Conservation (phyloP, 1,140 invertebrate species). For the Drosophila cardini region DNA sequence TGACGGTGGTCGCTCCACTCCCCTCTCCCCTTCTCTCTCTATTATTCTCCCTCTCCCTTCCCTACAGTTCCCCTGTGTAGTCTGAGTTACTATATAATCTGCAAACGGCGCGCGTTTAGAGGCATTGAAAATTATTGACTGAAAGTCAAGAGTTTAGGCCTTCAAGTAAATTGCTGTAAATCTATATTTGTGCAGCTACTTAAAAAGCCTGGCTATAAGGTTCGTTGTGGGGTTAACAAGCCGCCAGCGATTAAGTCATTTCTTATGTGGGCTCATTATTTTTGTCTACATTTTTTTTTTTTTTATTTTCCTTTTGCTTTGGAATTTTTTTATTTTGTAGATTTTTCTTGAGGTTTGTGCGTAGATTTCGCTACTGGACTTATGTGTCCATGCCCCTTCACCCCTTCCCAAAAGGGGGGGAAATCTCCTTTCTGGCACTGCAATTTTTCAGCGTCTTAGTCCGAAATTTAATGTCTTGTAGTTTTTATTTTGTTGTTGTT, state of each 20-base stretch:
- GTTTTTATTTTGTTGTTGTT: neutral
- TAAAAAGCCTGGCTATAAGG: slow-evolving; percentile 52
- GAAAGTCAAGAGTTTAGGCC: slow-evolving; percentile 63
- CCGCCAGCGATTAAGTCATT: slow-evolving; percentile 82
- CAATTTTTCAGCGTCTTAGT: slow-evolving; percentile 68
- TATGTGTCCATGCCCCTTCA: slow-evolving; percentile 19
- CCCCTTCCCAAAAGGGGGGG: neutral
- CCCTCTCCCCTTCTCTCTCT: too few relatives aligned
- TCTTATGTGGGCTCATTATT: slow-evolving; percentile 79
- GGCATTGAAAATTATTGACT: slow-evolving; percentile 75
- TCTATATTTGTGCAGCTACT: slow-evolving; percentile 82
- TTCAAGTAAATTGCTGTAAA: slow-evolving; percentile 79
- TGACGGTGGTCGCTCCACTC: slow-evolving; percentile 70
- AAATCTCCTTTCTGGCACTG: slow-evolving; percentile 22
- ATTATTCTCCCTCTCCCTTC: too few relatives aligned
- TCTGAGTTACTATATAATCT: slow-evolving; percentile 62
- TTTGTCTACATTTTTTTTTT: slow-evolving; percentile 32
- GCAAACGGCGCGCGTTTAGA: slow-evolving; percentile 62
- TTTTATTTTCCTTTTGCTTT: too few relatives aligned
- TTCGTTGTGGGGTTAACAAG: slow-evolving; percentile 70
- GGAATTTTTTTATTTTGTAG: slow-evolving; percentile 12
- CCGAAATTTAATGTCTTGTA: slow-evolving; percentile 65
- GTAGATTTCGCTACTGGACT: slow-evolving; percentile 58
- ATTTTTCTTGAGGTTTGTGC: slow-evolving; percentile 27
- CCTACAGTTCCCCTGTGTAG: too few relatives aligned